Base-by-base conservation (phyloP, 2,113 vertebrate species). In the Platanista minor region DNA sequence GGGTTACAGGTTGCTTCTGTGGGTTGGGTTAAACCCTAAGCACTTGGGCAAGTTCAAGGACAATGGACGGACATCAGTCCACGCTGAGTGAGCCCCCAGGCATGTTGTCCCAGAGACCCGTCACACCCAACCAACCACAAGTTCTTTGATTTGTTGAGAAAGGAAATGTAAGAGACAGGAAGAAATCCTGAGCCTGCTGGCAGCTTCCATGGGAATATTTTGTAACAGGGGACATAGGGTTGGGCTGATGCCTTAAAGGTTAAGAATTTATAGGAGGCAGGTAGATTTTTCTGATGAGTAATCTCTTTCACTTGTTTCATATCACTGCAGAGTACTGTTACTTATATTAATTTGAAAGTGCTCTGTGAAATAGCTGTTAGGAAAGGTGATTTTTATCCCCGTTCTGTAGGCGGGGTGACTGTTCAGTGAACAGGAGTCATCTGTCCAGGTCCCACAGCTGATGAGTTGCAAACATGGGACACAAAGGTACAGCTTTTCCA, bases 111-210 rank as follows among this genome's bases (percentile, higher is more conserved):
- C 74, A 15, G 52, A 43, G 52, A 78, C 18, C 39, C 0, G 0
- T 39, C 6, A 41, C 2, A 0, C 18, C 72, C 62, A 61, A 17
- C 57, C 77, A 36, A 8, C 13, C 29, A 17, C 39, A 31, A 13
- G 27, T 41, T 83, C 39, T 61, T 83, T 75, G 59, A 87, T 75
- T 94, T 62, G 46, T 61, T 74, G 43, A 46, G 83, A 31, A 94
- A 91, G 49, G 83, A 82, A 67, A 61, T n/a, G 9, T n/a, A 69
- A 87, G 61, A 75, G 75, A 61, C 39, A 74, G 49, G 57, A 94
- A 39, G 83, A 69, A 75, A 69, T 61, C 36, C 46, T 8, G 11
- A 29, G 67, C 41, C 75, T 82, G 23, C n/a, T 25, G 8, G 75
- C 67, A 67, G n/a, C 67, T 69, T 91, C 95, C 84, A 54, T 67